A percentile compares a stretch with the other conserved stretches of the same genome.
Conservation (phyloP, 2,113 vertebrate genomes). For the Python bivittatus region DNA sequence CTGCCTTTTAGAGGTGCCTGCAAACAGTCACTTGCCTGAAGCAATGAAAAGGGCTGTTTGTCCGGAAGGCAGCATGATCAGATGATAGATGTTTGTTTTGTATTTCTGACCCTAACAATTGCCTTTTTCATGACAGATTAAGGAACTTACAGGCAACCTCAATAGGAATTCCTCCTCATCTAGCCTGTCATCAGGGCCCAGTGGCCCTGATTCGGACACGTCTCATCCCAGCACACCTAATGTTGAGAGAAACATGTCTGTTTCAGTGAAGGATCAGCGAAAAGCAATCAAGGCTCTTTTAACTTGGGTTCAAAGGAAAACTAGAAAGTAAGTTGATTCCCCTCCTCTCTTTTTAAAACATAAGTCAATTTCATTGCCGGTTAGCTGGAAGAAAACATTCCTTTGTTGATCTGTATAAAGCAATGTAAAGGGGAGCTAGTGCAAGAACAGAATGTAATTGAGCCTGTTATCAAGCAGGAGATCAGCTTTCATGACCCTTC, state of each 20-base stretch:
- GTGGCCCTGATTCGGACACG: conserved; percentile 86
- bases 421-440: not conserved
- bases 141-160: conserved; percentile 95
- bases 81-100: conserved; percentile 6
- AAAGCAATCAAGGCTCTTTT: conserved; percentile 90
- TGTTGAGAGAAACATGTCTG: conserved; percentile 70
- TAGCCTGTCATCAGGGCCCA: conserved; percentile 89
- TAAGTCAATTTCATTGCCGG: not conserved
- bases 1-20: not conserved
- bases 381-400: not conserved
- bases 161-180: conserved; percentile 88
- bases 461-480: not conserved
- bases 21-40: not conserved
- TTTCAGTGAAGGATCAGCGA: conserved; percentile 83
- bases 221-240: conserved; percentile 82
- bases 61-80: not conserved
- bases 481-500: not conserved
- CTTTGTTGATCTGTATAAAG: not conserved
- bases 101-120: conserved; percentile 11
- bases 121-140: conserved; percentile 82
- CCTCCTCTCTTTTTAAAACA: fast-evolving
- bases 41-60: conserved; percentile 1
- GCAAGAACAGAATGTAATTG: not conserved
- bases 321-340: conserved; percentile 83
- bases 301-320: conserved; percentile 92